These are phyloP conservation scores for Sitobion miscanthi DNA, from an alignment of 1,140 invertebrate species.

Conservation along the genomic window DNA sequence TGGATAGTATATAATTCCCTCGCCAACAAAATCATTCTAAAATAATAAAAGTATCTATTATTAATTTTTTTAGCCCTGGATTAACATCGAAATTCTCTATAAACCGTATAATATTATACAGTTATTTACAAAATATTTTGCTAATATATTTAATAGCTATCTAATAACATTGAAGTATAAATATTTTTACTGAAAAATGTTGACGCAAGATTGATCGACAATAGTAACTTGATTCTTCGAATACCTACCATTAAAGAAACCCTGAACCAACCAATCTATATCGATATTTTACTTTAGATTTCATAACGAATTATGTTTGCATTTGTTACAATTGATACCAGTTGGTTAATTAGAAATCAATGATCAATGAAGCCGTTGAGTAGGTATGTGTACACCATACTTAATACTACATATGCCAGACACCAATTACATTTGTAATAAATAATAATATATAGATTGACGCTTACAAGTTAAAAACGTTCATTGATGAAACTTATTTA, in stretches of 20 bases:
- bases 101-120: background rate
- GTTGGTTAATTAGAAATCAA: background rate
- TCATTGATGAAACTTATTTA: background rate
- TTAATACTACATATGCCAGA: background rate
- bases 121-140: background rate
- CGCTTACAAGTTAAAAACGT: background rate
- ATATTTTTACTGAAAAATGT: background rate
- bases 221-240: background rate
- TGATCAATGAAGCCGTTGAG: background rate
- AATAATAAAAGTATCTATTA: background rate
- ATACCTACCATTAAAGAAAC: background rate
- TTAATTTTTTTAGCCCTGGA: background rate
- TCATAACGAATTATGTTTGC: background rate
- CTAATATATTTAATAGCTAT: background rate
- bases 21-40: background rate
- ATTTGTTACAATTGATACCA: background rate
- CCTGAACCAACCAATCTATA: background rate
- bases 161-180: background rate
- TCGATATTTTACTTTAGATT: background rate
- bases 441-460: background rate
- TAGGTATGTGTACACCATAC: background rate
- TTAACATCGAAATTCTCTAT: background rate
- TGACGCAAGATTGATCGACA: background rate
- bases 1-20: background rate
- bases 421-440: too few relatives aligned